Conservation (phyloP, 2,888 invertebrate species). For the Xestia xanthographa region DNA sequence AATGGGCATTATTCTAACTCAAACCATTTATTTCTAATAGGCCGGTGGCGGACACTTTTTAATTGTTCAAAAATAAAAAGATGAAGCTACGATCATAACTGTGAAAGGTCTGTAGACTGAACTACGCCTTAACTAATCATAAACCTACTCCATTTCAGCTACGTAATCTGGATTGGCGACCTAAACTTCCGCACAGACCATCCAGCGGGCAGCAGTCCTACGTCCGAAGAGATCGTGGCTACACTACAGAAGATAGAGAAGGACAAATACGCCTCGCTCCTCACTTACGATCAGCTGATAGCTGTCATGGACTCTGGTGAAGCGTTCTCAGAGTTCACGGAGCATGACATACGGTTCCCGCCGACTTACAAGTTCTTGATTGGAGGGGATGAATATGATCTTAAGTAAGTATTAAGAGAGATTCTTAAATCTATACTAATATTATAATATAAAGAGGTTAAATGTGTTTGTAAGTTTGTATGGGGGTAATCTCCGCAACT, state of each 20-base stretch:
- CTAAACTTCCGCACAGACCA: slow-evolving; percentile 95
- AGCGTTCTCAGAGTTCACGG: slow-evolving; percentile 96
- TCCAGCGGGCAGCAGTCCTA: slow-evolving; percentile 91
- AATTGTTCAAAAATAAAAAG: background rate
- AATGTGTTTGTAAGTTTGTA: too few species aligned
- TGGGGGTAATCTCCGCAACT: too few species aligned
- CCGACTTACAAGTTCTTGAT: slow-evolving; percentile 97
- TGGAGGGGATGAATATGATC: slow-evolving; percentile 94
- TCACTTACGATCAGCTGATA: slow-evolving; percentile 94
- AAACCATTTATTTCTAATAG: background rate
- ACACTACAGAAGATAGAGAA: slow-evolving; percentile 92
- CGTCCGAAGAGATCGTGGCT: slow-evolving; percentile 92
- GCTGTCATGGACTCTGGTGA: slow-evolving; percentile 93
- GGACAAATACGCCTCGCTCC: slow-evolving; percentile 92
- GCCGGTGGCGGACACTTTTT: background rate
- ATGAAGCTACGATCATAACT: background rate
- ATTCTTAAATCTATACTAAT: too few species aligned
- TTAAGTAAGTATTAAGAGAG: slow-evolving; percentile 91
- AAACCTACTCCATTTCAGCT: slow-evolving; percentile 88
- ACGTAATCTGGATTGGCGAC: slow-evolving; percentile 98
- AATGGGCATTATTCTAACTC: background rate
- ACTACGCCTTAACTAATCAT: background rate
- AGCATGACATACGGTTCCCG: slow-evolving; percentile 94
- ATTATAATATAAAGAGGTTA: too few species aligned
- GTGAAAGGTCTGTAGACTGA: background rate